These are phyloP conservation scores for Myotis findleyi DNA, from an alignment of 2,797 vertebrate species.

Conservation along the genomic window DNA sequence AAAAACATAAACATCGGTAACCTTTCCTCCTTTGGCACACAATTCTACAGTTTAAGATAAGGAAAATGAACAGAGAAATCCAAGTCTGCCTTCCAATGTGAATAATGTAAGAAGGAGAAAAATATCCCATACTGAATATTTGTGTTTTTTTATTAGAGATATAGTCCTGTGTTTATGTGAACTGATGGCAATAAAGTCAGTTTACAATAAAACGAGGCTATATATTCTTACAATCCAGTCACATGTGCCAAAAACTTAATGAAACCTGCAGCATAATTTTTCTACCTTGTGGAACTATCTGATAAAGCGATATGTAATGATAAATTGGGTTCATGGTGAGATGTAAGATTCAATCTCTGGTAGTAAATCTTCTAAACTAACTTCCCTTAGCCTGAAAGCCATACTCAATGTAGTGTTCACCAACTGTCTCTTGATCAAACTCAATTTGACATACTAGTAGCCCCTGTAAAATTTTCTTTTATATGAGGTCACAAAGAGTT, in stretches of 20 bases:
- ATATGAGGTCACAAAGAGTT: conserved; percentile 87
- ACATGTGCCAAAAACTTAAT: conserved; percentile 90
- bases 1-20: neutral
- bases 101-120: conserved; percentile 4
- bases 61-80: neutral
- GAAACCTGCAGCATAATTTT: conserved; percentile 84
- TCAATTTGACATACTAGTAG: conserved; percentile 86
- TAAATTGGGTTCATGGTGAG: conserved; percentile 91
- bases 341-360: conserved; percentile 89
- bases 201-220: conserved; percentile 77
- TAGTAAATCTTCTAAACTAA: conserved; percentile 90
- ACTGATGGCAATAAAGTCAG: conserved; percentile 83
- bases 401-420: conserved; percentile 82
- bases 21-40: neutral
- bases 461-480: conserved; percentile 85
- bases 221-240: conserved; percentile 84
- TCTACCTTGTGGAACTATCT: conserved; percentile 84
- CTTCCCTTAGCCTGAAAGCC: conserved; percentile 84
- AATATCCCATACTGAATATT: conserved; percentile 39
- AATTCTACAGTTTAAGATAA: neutral
- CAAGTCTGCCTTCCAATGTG: neutral
- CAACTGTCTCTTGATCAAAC: conserved; percentile 90
- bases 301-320: conserved; percentile 90
- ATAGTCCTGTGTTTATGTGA: conserved; percentile 70
- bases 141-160: conserved; percentile 78